Percentiles rank a stretch among this genome's conserved stretches.
Evolutionary conservation across 2,888 invertebrate genomes (phyloP).

Genomic region (Plagodis pulveraria): DNA sequence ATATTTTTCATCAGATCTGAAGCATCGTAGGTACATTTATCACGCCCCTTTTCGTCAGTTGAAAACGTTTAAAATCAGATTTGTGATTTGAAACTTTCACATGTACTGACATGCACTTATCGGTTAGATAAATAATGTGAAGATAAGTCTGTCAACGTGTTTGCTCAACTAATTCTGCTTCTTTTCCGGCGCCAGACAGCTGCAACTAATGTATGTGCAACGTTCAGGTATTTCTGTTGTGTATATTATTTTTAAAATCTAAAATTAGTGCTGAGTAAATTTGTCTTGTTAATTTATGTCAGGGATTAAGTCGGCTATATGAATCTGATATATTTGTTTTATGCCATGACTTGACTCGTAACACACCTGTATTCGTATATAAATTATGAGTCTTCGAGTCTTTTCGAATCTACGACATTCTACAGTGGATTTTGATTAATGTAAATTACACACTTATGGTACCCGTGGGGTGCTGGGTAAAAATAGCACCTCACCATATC

Average conservation of each 20-base stretch:
- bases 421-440: too few species aligned
- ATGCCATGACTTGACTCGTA: too few species aligned
- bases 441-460: too few species aligned
- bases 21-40: neutral
- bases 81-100: conserved; percentile 39
- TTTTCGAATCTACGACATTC: too few species aligned
- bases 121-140: conserved; percentile 54
- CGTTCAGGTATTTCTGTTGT: conserved; percentile 26
- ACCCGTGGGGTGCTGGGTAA: too few species aligned
- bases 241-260: conserved; percentile 20
- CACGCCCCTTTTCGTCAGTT: conserved; percentile 8
- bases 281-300: conserved; percentile 1
- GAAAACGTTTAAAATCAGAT: conserved; percentile 7
- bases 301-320: too few species aligned
- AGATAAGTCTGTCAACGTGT: conserved; percentile 54
- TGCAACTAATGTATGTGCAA: conserved; percentile 31
- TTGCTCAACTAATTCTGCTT: conserved; percentile 54
- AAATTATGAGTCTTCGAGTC: too few species aligned
- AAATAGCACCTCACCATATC: too few species aligned
- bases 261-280: conserved; percentile 9
- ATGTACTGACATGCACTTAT: conserved; percentile 48
- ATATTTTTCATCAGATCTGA: neutral
- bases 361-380: too few species aligned
- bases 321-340: too few species aligned
- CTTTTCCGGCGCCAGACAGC: conserved; percentile 44